Evolutionary conservation across 1,140 invertebrate species (phyloP).

Genomic region (Pseudomyrmex cubaensis): DNA sequence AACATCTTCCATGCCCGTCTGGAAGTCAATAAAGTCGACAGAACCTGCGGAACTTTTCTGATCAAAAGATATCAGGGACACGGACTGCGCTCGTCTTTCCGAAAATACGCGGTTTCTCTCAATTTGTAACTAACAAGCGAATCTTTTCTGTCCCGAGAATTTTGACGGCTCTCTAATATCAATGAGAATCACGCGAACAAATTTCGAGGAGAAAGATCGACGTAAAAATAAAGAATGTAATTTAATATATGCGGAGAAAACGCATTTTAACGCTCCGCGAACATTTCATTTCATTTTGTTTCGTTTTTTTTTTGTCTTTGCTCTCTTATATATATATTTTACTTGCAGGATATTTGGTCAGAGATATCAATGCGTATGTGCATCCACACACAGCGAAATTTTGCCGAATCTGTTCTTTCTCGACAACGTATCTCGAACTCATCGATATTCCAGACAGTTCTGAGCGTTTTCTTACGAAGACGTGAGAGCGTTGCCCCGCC

Average conservation of each 20-base stretch:
- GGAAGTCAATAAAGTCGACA: conserved; percentile 59
- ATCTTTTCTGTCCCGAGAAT: conserved; percentile 19
- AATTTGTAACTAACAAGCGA: conserved; percentile 54
- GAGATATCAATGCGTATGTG: not conserved
- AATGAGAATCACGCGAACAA: not conserved
- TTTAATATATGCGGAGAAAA: too few species aligned
- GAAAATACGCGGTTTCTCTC: conserved; percentile 54
- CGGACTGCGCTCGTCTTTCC: conserved; percentile 12
- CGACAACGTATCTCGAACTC: conserved; percentile 13
- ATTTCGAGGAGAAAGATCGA: not conserved
- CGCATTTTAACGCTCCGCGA: too few species aligned
- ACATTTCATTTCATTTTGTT: too few species aligned
- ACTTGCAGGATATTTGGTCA: not conserved
- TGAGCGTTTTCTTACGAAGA: conserved; percentile 12
- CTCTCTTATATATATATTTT: not conserved
- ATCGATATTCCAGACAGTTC: conserved; percentile 21
- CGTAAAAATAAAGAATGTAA: not conserved
- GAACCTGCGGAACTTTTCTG: conserved; percentile 53
- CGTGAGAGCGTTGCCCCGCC: not conserved
- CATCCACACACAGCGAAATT: not conserved
- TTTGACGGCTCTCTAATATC: conserved; percentile 7
- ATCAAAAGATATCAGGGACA: conserved; percentile 25
- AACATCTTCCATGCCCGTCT: conserved; percentile 43
- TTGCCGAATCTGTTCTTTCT: conserved; percentile 9
- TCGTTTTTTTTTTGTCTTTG: not conserved